Evolutionary conservation across 2,113 vertebrate species (phyloP).

Genomic region (Corapipo altera): DNA sequence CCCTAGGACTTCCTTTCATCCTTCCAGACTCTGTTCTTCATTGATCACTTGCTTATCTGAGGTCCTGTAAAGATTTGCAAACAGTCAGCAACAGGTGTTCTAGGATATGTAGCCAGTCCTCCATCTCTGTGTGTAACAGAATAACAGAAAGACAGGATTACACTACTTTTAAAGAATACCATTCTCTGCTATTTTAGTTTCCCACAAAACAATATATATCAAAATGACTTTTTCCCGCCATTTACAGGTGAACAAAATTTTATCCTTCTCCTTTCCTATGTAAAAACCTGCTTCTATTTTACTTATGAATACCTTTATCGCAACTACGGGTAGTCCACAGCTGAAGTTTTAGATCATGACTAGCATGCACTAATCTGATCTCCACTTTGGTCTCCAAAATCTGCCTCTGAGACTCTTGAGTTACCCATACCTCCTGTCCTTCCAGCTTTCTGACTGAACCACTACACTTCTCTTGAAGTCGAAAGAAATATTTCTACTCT

Average conservation of each 20-base stretch:
- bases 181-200: background rate
- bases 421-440: background rate
- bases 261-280: background rate
- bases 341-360: background rate
- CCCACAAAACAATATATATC: background rate
- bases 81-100: background rate
- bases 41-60: background rate
- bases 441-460: background rate
- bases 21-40: background rate
- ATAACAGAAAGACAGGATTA: background rate
- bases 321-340: background rate
- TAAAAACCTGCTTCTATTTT: background rate
- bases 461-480: background rate
- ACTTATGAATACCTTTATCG: background rate
- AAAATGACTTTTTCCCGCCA: accelerated
- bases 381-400: background rate
- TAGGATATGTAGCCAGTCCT: background rate
- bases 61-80: background rate
- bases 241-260: background rate
- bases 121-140: background rate
- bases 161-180: background rate
- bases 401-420: background rate
- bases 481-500: background rate
- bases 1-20: background rate
- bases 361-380: background rate